phyloP scores from a whole-genome alignment of 2,888 invertebrate genomes.

The Rutpela maculata region DNA sequence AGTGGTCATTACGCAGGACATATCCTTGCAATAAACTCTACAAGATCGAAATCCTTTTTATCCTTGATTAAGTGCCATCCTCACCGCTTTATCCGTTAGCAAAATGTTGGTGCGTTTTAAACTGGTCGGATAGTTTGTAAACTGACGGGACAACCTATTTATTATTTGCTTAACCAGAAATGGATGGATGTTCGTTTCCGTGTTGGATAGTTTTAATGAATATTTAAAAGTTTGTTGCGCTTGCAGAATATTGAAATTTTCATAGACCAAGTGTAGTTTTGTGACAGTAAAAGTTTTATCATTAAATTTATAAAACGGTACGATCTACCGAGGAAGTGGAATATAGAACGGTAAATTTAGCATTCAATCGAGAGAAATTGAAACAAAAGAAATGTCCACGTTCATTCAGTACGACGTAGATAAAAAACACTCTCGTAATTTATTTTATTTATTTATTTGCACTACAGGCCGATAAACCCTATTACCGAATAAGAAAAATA shows the following conservation, averaged over 20 bases:
- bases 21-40: conserved; percentile 53
- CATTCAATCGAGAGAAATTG: too few species aligned
- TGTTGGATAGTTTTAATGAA: conserved; percentile 19
- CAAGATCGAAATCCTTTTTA: conserved; percentile 57
- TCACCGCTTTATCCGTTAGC: conserved; percentile 54
- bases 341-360: too few species aligned
- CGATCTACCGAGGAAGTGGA: background rate
- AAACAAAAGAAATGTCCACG: too few species aligned
- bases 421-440: too few species aligned
- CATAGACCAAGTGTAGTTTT: background rate
- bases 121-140: conserved; percentile 54
- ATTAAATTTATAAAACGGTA: conserved; percentile 10
- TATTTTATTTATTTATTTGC: too few species aligned
- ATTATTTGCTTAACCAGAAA: conserved; percentile 39
- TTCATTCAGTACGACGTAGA: too few species aligned
- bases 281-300: conserved; percentile 11
- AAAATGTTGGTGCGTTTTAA: conserved; percentile 51
- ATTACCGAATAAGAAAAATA: too few species aligned
- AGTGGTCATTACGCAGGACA: conserved; percentile 49
- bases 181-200: conserved; percentile 15
- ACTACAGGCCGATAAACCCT: too few species aligned
- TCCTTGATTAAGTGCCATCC: conserved; percentile 57
- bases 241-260: conserved; percentile 26
- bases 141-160: conserved; percentile 53
- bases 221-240: conserved; percentile 30